Evolutionary conservation across 2,888 invertebrate species (phyloP), one percentile per base, ranked within the genome.

Genomic region (Pardosa pseudoannulata): DNA sequence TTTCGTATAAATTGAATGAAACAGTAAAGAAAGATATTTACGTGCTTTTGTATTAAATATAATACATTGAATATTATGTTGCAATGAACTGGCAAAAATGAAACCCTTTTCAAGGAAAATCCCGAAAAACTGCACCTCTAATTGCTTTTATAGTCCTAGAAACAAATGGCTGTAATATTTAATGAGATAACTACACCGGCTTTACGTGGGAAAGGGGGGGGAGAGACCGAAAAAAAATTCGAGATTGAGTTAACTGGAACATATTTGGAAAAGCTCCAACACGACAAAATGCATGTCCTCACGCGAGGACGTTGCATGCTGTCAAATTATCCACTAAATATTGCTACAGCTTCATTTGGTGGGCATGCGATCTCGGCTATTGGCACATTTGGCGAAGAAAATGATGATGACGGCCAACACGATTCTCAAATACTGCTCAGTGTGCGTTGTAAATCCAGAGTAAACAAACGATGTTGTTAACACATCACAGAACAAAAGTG

Each of bases 271-370:
- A 6, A 5, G 56, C 23, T 56, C 23, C 56, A 56, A 56, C 19
- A 56, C 56, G 56, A 56, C 23, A 56, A 56, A 56, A 56, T 56
- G 56, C 56, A 56, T 56, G 56, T 56, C 56, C 19, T 23, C 56
- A 56, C 56, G 56, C 56, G 11, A 56, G n/a, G 56, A 5, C 3
- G 6, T 56, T 56, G 56, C 56, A 56, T 23, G 19, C 56, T 56
- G 56, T 23, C 56, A 19, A 56, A 56, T 56, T 56, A 56, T 56
- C 56, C 23, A 56, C 56, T 56, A 19, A 56, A 56, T 56, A 56
- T 23, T 2, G 23, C 56, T 56, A 56, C 56, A 23, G 23, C 56
- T 56, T 56, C 56, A 56, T 56, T 56, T 5, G 23, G 41, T 46
- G 9, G 16, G 41, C 41, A 46, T 46, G 9, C 41, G n/a, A 46